These are phyloP conservation scores for Phthorimaea operculella DNA, from an alignment of 1,140 invertebrate species.

Conservation along the genomic window DNA sequence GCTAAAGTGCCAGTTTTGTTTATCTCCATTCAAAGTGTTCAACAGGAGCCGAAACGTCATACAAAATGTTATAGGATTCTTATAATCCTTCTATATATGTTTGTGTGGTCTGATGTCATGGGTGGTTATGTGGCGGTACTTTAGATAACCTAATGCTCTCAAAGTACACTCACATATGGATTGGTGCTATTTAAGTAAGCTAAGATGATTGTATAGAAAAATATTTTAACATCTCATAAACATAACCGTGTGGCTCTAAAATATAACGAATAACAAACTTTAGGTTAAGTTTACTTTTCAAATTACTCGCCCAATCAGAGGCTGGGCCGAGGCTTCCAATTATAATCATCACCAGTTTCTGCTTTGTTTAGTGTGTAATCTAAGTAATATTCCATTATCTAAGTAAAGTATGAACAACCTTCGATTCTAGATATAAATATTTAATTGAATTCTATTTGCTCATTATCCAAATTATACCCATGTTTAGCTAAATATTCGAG, in stretches of 20 bases:
- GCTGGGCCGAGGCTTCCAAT: slow-evolving; percentile 15
- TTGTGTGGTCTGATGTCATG: slow-evolving; percentile 22
- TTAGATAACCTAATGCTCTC: slow-evolving; percentile 22
- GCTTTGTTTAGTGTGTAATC: slow-evolving; percentile 7
- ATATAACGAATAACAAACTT: slow-evolving; percentile 13
- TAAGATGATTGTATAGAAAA: slow-evolving; percentile 14
- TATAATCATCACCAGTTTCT: background rate
- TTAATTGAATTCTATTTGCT: slow-evolving; percentile 51
- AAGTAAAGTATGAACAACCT: slow-evolving; percentile 50
- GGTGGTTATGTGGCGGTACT: slow-evolving; percentile 43
- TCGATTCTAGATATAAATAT: slow-evolving; percentile 46
- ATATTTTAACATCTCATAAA: slow-evolving; percentile 10
- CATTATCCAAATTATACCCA: slow-evolving; percentile 57
- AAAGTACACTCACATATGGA: slow-evolving; percentile 44
- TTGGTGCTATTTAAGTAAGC: slow-evolving; percentile 46
- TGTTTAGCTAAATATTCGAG: slow-evolving; percentile 45
- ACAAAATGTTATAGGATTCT: too few relatives aligned
- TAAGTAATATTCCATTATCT: slow-evolving; percentile 64
- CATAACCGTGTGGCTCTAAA: slow-evolving; percentile 23
- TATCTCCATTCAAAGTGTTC: background rate
- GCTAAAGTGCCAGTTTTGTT: slow-evolving; percentile 43
- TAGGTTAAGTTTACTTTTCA: background rate
- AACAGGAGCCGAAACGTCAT: too few relatives aligned
- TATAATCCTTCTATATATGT: too few relatives aligned
- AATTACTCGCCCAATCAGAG: background rate